phyloP scores from a whole-genome alignment of 92 coral and sea anemone species.

The Scolanthus callimorphus region DNA sequence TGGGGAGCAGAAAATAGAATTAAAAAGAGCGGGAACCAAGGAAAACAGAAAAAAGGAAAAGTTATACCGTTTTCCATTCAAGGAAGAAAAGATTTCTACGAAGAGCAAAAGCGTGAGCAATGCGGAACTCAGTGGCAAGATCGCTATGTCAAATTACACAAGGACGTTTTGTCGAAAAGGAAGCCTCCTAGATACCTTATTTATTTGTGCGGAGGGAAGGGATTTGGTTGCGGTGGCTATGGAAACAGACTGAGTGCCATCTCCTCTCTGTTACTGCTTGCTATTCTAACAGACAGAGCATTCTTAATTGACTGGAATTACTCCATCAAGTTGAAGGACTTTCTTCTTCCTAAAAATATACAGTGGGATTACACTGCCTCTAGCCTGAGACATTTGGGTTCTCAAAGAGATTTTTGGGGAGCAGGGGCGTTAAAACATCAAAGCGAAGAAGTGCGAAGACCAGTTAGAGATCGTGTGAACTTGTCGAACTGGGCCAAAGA shows the following conservation, averaged over 20 bases:
- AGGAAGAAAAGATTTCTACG: neutral
- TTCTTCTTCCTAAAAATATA: constrained; percentile 30
- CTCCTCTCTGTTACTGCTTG: constrained; percentile 36
- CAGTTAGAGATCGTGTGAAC: neutral
- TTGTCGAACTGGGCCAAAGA: neutral
- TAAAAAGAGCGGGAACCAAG: neutral
- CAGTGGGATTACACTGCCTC: constrained; percentile 27
- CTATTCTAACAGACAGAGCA: constrained; percentile 52
- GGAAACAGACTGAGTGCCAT: constrained; percentile 46
- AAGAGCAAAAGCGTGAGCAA: constrained; percentile 13
- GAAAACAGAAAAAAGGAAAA: neutral
- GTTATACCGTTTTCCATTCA: neutral
- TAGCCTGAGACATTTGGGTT: constrained; percentile 4
- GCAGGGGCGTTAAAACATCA: neutral
- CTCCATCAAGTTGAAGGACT: constrained; percentile 22
- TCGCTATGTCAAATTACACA: constrained; percentile 34
- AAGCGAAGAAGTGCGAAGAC: neutral
- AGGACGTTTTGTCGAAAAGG: constrained; percentile 30
- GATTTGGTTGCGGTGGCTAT: constrained; percentile 54
- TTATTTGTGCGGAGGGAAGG: constrained; percentile 40
- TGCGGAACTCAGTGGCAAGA: constrained; percentile 56
- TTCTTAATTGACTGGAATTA: constrained; percentile 59
- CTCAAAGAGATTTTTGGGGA: constrained; percentile 51
- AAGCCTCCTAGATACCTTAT: constrained; percentile 37
- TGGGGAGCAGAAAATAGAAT: too few species aligned